Evolutionary conservation across 2,888 invertebrate genomes (phyloP), one percentile per base, ranked within the genome.

Genomic region (Malachius bipustulatus): DNA sequence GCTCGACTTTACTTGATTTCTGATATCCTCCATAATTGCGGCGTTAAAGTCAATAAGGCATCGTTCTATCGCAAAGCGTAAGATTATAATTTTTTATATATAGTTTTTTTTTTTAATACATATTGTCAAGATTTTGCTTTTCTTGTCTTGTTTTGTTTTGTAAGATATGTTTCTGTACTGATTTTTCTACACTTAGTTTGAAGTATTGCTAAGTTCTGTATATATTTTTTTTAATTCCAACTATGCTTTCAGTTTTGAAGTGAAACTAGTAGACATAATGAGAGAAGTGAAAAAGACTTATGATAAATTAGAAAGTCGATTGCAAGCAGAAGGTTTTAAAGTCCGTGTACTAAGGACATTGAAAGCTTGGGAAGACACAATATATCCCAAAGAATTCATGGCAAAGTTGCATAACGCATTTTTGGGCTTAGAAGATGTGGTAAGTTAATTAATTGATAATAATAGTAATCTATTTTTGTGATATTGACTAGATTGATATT

Each of bases 331-430:
- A 64, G 91, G 93, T 19, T 93, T 94, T 63, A 89, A 93, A 55
- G 77, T 82, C 38, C 68, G 94, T 30, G 85, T 96, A 16, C 77
- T 90, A 58, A 75, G 83, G 52, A 83, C 89, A 49, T 77, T 97
- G 58, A 78, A 88, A 54, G 90, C 94, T 2, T 97, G 98, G 96
- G 94, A 96, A 60, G 97, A 98, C 58, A 91, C 91, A 81, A 79
- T 98, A 40, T 98, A 97, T 66, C 87, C 96, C 1, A 82, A 84
- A 38, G 93, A 96, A 46, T 87, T 85, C 62, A 70, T 99, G 41
- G 75, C 82, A 42, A 81, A 77, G 55, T 65, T 94, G 40, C 89
- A 93, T 59, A 87, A 90, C 54, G 73, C 84, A 8, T 97, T 99
- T 62, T 67, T 94, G 2, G 98, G 98, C 3, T 65, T 87, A 26